Evolutionary conservation across 92 coral and sea anemone genomes (phyloP), one percentile per base, ranked within the genome.

Genomic region (Zoanthus sansibaricus): DNA sequence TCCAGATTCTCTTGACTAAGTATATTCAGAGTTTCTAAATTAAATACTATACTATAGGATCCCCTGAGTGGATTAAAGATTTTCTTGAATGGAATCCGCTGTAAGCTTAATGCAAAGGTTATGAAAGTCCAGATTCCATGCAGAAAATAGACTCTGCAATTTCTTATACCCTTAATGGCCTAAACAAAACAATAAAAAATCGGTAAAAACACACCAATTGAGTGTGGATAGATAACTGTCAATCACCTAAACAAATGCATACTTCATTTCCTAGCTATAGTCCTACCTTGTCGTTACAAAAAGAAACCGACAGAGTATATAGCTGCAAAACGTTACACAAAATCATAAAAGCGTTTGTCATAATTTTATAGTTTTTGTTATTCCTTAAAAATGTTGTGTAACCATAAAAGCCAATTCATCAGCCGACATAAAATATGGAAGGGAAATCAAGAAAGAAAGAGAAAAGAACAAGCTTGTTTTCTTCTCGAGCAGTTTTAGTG

Each of bases 201-300:
- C 25, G 25, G 10, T 62, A 9, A 7, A 62, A 18, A n/a, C 30
- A 11, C 30, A 62, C 69, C 69, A 62, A 31, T 16, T 17, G 1
- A 1, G 30, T 62, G 69, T 62, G 20, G 25, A n/a, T 62, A 9
- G 12, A n/a, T 16, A 62, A n/a, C 30, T 62, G 2, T 62, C 25
- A 20, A 1, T 5, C 69, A 62, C 69, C n/a, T 62, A 16, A 7
- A 7, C 69, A 62, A 62, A 62, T 16, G 3, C 66, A 8, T 8
- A n/a, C 69, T 62, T 17, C 10, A 6, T 62, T 62, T 18, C 10
- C 25, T 25, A 25, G 25, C 25, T 25, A 25, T 25, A 25, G 25
- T 25, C 25, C 69, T 62, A 62, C 69, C 69, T 62, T 18, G 69
- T 62, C 69, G 69, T 62, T 62, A 62, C 1, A 62, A 62, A 62